These are phyloP conservation scores for Steinernema feltiae DNA, from an alignment of 1,140 invertebrate species.

Conservation along the genomic window DNA sequence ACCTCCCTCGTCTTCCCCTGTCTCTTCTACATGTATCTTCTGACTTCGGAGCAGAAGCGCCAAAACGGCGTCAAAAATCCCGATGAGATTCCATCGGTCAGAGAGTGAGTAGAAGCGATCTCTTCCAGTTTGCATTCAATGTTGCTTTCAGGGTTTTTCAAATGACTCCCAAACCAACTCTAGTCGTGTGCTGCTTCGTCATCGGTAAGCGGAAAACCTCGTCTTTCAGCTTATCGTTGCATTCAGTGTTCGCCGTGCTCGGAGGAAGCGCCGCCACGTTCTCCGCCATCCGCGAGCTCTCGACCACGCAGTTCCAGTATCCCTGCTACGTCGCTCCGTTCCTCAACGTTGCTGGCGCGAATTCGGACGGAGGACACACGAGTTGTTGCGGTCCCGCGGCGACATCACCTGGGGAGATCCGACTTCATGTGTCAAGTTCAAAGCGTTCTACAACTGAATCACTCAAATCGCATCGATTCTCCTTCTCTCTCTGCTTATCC, in stretches of 20 bases:
- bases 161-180: conserved; percentile 32
- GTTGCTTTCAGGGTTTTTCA: conserved; percentile 39
- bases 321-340: conserved; percentile 53
- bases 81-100: conserved; percentile 18
- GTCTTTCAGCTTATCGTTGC: not conserved
- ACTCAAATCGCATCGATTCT: not conserved
- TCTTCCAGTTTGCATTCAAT: conserved; percentile 4
- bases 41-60: conserved; percentile 30
- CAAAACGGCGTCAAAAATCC: conserved; percentile 17
- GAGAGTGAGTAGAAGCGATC: conserved; percentile 16
- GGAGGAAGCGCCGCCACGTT: conserved; percentile 52
- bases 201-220: conserved; percentile 33
- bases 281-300: conserved; percentile 47
- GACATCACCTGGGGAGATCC: conserved; percentile 36
- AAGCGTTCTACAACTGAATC: not conserved
- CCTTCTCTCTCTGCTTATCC: no score
- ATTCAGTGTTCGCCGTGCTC: conserved; percentile 46
- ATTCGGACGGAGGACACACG: conserved; percentile 11
- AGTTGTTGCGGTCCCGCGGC: conserved; percentile 50
- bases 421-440: conserved; percentile 6
- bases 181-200: conserved; percentile 38
- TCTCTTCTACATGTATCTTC: conserved; percentile 51
- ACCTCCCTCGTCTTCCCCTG: conserved; percentile 58
- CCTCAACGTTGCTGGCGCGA: conserved; percentile 17
- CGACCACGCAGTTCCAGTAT: conserved; percentile 43